Base-by-base conservation (phyloP, 2,113 vertebrate species). In the Istiophorus platypterus region DNA sequence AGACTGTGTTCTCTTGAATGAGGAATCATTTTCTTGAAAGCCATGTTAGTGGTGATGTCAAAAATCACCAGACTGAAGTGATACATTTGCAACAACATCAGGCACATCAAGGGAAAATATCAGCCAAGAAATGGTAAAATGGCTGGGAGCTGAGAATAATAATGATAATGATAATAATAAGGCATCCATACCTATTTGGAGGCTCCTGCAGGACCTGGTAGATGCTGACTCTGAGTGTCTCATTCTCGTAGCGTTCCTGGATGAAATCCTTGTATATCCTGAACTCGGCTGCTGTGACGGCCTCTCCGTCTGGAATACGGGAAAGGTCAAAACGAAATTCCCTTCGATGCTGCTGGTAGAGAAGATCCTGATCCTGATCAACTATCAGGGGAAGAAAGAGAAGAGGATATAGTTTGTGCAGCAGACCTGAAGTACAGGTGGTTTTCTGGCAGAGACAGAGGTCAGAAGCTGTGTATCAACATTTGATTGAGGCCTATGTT, bases 261-360 rank as follows among this genome's bases (percentile, higher is more conserved):
- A 97, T 87, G 65, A 96, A 96, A 82, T 97, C 96, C 91, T 99
- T 99, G 66, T 98, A 98, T 92, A 99, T 96, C 52, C 97, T 96
- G 87, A 99, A 97, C 74, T 99, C 98, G 0, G 97, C 97, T 0
- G 97, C 97, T 0, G 98, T 99, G 85, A 99, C 95, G 0, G 96
- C 95, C 84, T 99, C 97, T 59, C 97, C 97, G 56, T 97, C 96
- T 0, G 98, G 98, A 88, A 99, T 98, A 82, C 96, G 96, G 51
- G 97, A 97, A 13, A 99, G 95, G 73, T 99, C 97, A 8, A 99
- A 99, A 18, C 95, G 95, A 91, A 98, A 98, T 85, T 97, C 97
- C 26, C 96, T 94, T 34, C 94, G 94, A 91, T 96, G 96, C 80
- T 95, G 96, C 75, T 95, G 96, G 64, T 95, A 94, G 88, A 95